Percentiles rank a stretch among this genome's conserved stretches.
These are phyloP conservation scores for Psophia crepitans DNA, from an alignment of 2,113 vertebrate species.

Conservation along the genomic window DNA sequence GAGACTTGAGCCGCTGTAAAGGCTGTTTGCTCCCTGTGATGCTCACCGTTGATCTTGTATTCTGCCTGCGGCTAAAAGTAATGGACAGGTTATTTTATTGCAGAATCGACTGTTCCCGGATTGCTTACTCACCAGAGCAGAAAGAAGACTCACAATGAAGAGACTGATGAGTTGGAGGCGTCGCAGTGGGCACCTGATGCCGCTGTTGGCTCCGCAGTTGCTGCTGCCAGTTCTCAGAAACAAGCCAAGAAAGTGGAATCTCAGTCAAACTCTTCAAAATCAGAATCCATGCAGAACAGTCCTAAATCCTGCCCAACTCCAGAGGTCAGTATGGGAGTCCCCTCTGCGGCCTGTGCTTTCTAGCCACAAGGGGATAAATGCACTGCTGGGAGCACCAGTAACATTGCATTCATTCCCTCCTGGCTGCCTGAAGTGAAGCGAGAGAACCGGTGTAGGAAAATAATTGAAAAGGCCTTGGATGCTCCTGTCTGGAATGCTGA, in stretches of 20 bases:
- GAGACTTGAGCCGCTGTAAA: not conserved
- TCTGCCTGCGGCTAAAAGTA: not conserved
- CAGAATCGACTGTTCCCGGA: slow-evolving; percentile 9
- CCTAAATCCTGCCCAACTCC: slow-evolving; percentile 90
- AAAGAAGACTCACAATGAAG: slow-evolving; percentile 35
- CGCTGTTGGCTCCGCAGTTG: not conserved
- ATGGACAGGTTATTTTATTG: not conserved
- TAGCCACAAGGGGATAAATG: not conserved
- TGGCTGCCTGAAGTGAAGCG: not conserved
- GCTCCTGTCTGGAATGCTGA: not conserved
- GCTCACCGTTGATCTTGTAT: not conserved
- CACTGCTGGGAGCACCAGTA: not conserved
- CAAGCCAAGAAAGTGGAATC: slow-evolving; percentile 66
- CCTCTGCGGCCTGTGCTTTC: not conserved
- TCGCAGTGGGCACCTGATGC: not conserved
- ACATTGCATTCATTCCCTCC: not conserved
- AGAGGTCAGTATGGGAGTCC: slow-evolving; percentile 79
- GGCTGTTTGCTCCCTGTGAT: not conserved
- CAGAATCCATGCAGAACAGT: slow-evolving; percentile 85
- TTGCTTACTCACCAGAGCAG: not conserved
- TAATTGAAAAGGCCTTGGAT: not conserved
- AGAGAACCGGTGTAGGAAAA: not conserved
- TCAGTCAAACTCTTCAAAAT: slow-evolving; percentile 76
- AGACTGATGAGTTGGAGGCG: not conserved
- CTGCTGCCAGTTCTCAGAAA: slow-evolving; percentile 42